phyloP scores from a whole-genome alignment of 2,888 invertebrate species.

The Drosophila hawaiiensis region DNA sequence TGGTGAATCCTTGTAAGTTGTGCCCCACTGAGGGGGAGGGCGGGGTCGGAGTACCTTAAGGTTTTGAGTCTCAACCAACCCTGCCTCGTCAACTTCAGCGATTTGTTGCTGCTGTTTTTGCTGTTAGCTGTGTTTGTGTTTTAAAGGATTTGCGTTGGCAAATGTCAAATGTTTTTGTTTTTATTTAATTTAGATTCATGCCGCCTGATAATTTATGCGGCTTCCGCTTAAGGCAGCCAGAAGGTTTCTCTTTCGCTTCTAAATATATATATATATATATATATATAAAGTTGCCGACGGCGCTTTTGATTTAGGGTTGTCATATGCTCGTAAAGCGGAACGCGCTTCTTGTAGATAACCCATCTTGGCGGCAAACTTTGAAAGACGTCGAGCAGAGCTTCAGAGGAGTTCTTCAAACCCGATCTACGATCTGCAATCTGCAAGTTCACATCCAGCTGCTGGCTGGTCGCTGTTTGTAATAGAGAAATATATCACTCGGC shows the following conservation, averaged over 20 bases:
- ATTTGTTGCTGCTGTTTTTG: conserved; percentile 1
- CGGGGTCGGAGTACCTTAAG: conserved; percentile 22
- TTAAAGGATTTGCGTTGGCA: conserved; percentile 72
- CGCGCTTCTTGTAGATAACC: conserved; percentile 63
- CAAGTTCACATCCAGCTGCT: conserved; percentile 25
- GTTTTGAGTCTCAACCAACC: neutral
- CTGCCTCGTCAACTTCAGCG: neutral
- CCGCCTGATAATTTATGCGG: conserved; percentile 72
- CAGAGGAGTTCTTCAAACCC: conserved; percentile 16
- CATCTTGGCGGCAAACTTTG: conserved; percentile 53
- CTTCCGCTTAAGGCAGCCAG: conserved; percentile 44
- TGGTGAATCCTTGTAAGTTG: conserved; percentile 84
- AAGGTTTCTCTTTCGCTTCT: conserved; percentile 11
- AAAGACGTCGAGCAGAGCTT: conserved; percentile 20
- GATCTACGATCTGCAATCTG: conserved; percentile 20
- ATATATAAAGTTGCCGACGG: conserved; percentile 57
- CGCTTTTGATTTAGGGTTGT: conserved; percentile 72
- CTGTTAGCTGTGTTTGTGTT: conserved; percentile 54
- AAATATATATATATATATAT: neutral
- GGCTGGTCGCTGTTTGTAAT: conserved; percentile 58
- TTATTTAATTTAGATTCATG: conserved; percentile 77
- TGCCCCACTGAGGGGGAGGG: conserved; percentile 30
- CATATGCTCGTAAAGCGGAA: conserved; percentile 65
- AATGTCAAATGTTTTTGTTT: conserved; percentile 75
- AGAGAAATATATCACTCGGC: conserved; percentile 71